Base-by-base conservation (phyloP, 2,888 invertebrate species). In the Gisinianus flammeolus region DNA sequence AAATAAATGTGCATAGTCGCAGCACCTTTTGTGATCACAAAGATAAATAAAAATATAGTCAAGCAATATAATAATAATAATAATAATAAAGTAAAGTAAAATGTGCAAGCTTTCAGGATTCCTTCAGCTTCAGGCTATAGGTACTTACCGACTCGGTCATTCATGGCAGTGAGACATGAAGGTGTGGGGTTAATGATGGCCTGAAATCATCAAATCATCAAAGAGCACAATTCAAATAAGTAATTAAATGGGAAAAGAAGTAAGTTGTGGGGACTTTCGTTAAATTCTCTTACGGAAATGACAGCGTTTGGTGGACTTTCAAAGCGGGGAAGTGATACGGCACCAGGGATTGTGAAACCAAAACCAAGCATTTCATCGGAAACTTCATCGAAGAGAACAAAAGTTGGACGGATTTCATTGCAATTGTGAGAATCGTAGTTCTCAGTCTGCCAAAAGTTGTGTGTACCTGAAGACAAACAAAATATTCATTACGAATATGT, bases 331-430 rank as follows among this genome's bases (percentile, higher is more conserved):
- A 72, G 75, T 22, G 22, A 33, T n/a, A 80, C 58, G 44, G 69
- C 70, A 35, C 82, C 82, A 28, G 76, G 77, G 68, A 80, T 79
- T 28, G 81, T 81, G 76, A 83, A 77, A 26, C 83, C 83, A 68
- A 83, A 81, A 0, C 83, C 83, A 24, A 80, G 75, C 24, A 83
- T 33, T 33, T 56, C 74, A 4, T 80, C 64, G 31, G 76, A 69
- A 26, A 35, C 30, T 22, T 77, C 66, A 69, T 80, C 79, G 71
- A 81, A 82, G 6, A 82, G 79, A n/a, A 74, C 77, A 52, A 82
- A 82, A 26, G 79, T 66, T 0, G 82, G 82, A 10, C 44, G 69
- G 76, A 82, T 79, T 35, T 77, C 73, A 6, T 58, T 74, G 74
- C 82, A 82, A 16, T 79, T 54, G 56, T 78, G 79, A 12, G 35